These are phyloP conservation scores for Entomyzon cyanotis DNA, from an alignment of 2,113 vertebrate species.

Conservation along the genomic window DNA sequence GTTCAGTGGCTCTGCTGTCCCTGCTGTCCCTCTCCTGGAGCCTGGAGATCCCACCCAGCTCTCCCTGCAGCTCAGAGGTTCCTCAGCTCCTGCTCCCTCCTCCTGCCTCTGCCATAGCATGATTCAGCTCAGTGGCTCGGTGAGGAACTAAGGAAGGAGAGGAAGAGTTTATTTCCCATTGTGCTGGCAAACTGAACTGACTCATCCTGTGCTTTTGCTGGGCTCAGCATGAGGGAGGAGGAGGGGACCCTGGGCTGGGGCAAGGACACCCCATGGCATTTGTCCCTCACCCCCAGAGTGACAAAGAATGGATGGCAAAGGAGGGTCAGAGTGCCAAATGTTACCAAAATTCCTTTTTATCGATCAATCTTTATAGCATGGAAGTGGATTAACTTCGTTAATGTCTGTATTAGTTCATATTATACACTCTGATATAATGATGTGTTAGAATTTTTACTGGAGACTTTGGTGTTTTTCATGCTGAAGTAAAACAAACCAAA, in stretches of 20 bases:
- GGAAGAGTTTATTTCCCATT: neutral
- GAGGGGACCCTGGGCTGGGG: neutral
- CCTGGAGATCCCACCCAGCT: neutral
- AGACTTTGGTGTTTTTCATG: neutral
- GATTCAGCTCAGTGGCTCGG: neutral
- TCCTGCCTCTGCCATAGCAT: neutral
- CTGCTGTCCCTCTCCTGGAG: neutral
- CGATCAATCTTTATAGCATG: neutral
- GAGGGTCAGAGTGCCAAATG: neutral
- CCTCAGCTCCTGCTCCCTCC: neutral
- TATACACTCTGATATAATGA: neutral
- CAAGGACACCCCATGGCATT: neutral
- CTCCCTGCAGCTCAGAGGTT: neutral
- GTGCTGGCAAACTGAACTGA: neutral
- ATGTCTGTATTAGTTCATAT: neutral
- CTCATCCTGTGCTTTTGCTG: neutral
- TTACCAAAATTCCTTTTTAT: neutral
- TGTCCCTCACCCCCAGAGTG: neutral
- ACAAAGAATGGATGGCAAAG: neutral
- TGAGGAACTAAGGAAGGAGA: neutral
- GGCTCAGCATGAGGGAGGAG: neutral
- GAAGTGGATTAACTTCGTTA: neutral
- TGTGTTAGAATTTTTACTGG: neutral
- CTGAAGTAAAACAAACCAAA: neutral
- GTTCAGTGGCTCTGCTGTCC: neutral